Evolutionary conservation across 2,888 invertebrate genomes (phyloP).

Genomic region (Pollenia angustigena): DNA sequence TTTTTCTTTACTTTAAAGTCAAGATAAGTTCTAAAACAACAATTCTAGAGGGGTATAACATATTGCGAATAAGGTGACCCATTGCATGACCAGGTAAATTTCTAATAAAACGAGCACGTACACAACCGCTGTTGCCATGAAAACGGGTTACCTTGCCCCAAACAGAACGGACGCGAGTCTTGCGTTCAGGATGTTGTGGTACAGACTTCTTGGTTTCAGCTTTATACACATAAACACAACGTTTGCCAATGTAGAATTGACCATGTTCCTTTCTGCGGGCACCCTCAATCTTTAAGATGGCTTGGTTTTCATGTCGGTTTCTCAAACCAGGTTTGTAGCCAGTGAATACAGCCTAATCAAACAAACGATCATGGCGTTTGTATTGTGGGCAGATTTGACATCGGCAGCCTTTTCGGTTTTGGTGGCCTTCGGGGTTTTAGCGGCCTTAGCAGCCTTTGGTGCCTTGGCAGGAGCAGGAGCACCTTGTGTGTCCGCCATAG

Average conservation of each 20-base stretch:
- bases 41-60: too few species aligned
- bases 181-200: conserved; percentile 92
- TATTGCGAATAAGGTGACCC: conserved; percentile 98
- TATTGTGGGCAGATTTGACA: conserved; percentile 80
- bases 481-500: conserved; percentile 84
- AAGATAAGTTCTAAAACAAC: too few species aligned
- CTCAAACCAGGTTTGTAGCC: conserved; percentile 97
- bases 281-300: conserved; percentile 97
- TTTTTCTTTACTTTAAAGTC: too few species aligned
- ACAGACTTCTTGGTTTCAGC: conserved; percentile 95
- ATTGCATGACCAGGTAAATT: conserved; percentile 99
- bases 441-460: conserved; percentile 79
- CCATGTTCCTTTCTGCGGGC: conserved; percentile 91
- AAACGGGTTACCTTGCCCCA: conserved; percentile 99
- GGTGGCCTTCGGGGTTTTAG: conserved; percentile 79
- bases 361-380: conserved; percentile 92
- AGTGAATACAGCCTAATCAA: conserved; percentile 98
- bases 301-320: conserved; percentile 98
- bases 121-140: conserved; percentile 97
- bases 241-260: conserved; percentile 97
- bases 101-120: conserved; percentile 97
- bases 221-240: conserved; percentile 98
- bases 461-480: conserved; percentile 77
- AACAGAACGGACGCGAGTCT: conserved; percentile 96
- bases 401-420: conserved; percentile 81